Percentiles rank a stretch among this genome's conserved stretches.
Evolutionary conservation across 2,888 invertebrate genomes (phyloP).

Genomic region (Eilema depressum): DNA sequence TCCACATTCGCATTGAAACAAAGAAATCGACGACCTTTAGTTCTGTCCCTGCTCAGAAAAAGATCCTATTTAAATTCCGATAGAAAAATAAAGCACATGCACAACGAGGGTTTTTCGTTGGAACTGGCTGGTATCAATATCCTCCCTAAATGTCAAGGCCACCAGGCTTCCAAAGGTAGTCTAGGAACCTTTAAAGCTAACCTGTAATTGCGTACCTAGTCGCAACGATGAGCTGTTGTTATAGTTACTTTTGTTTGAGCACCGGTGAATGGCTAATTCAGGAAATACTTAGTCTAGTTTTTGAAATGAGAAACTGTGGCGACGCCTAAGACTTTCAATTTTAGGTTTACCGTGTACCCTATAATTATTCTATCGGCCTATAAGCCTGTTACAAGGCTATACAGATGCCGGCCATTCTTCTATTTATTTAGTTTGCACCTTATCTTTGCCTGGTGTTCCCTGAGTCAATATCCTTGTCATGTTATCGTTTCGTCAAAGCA

Average conservation of each 20-base stretch:
- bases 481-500: neutral
- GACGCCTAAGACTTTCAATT: constrained; percentile 1
- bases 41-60: neutral
- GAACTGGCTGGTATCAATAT: constrained; percentile 21
- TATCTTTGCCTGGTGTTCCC: neutral
- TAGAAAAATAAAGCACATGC: neutral
- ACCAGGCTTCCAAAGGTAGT: neutral
- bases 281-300: too few relatives aligned
- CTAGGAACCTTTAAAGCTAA: neutral
- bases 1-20: constrained; percentile 5
- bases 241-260: neutral
- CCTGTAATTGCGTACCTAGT: neutral
- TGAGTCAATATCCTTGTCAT: neutral
- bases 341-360: neutral
- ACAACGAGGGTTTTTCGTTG: neutral
- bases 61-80: neutral
- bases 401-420: neutral
- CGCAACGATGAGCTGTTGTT: neutral
- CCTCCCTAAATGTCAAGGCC: constrained; percentile 27
- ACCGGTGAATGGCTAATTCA: neutral
- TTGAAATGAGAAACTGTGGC: neutral
- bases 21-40: constrained; percentile 7
- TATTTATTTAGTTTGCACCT: neutral
- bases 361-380: neutral
- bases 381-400: neutral